phyloP scores from a whole-genome alignment of 2,113 vertebrate species.

The Macheiramphus alcinus region DNA sequence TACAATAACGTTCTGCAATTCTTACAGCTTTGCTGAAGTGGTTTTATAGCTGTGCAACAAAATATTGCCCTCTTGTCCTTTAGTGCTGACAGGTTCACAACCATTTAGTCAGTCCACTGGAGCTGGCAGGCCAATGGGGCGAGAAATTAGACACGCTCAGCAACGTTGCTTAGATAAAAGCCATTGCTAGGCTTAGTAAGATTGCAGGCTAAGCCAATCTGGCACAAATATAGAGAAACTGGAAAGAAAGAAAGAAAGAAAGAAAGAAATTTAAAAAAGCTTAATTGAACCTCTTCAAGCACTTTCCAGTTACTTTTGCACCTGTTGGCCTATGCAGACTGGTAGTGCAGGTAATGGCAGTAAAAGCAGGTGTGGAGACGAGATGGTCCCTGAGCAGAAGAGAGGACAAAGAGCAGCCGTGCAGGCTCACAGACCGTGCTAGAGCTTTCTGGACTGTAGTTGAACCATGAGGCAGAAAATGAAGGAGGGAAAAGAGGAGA shows the following conservation, averaged over 20 bases:
- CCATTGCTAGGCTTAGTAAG: background rate
- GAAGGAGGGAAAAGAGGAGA: background rate
- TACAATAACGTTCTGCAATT: background rate
- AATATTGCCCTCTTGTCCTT: background rate
- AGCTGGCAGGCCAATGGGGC: background rate
- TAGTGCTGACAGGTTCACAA: background rate
- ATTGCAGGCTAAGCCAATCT: background rate
- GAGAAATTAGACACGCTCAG: background rate
- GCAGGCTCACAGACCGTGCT: background rate
- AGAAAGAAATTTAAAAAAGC: background rate
- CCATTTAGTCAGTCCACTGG: background rate
- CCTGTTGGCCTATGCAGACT: background rate
- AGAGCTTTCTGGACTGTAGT: background rate
- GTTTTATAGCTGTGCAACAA: background rate
- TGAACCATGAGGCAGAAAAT: background rate
- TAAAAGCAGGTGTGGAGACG: background rate
- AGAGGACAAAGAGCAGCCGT: background rate
- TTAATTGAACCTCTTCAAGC: background rate
- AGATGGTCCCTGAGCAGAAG: background rate
- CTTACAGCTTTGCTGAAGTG: background rate
- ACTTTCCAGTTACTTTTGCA: background rate
- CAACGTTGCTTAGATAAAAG: background rate
- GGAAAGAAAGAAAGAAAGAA: background rate
- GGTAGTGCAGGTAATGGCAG: background rate
- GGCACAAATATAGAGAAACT: background rate